Evolutionary conservation across 2,888 invertebrate species (phyloP), one percentile per base, ranked within the genome.

Genomic region (Noctua comes): DNA sequence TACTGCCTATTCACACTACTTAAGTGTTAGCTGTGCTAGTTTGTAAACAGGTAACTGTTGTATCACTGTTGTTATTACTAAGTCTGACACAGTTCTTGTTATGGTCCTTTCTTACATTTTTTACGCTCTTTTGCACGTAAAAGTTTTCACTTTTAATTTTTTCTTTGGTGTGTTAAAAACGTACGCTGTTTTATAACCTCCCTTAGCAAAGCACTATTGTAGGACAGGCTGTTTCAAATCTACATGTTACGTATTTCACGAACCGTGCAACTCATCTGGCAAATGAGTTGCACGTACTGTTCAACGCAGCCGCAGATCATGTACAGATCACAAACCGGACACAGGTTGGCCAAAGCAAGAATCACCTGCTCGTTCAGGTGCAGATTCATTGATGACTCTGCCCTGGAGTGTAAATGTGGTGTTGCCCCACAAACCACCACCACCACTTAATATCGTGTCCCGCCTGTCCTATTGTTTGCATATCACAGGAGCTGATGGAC

Each of bases 11-110:
- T 68, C 68, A 78, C 40, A 72, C 27, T 27, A 21, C 24, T n/a
- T 75, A 24, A 70, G 16, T 57, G n/a, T 69, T 46, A 31, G 21
- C n/a, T 43, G 69, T 77, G 48, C 54, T 43, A 40, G 68, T 84
- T 84, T 79, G 36, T n/a, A 48, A 16, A 64, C 40, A 40, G 64
- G 18, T 83, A 43, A 54, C 68, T 48, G 59, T 54, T 68, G n/a
- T 79, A 54, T 62, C 40, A 31, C 16, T 54, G 7, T 43, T 0
- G 62, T 68, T 57, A 40, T 18, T 54, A 62, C 36, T n/a, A n/a
- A n/a, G n/a, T n/a, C n/a, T 31, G 46, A 40, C 43, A 40, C 36
- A 64, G 27, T 80, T 57, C n/a, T 36, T 16, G 27, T 62, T 31
- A 36, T 1, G 18, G 10, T 5, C 11, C 8, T 66, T 54, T 36